Base-by-base conservation (phyloP, 2,113 vertebrate genomes). In the Varanus komodoensis region DNA sequence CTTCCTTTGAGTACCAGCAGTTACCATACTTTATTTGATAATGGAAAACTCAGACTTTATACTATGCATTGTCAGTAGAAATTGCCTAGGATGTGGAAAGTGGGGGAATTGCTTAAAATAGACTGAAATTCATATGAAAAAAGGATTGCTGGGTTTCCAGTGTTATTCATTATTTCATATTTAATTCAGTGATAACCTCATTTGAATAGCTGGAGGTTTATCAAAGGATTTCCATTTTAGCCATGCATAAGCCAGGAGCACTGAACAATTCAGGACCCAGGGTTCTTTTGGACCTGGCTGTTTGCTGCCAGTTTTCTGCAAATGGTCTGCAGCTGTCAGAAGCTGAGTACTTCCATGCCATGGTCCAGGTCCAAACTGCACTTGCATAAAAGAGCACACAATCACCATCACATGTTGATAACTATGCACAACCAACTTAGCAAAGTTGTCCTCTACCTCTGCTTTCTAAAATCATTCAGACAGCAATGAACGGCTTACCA, bases 271-370 rank as follows among this genome's bases (percentile, higher is more conserved):
- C 92, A 93, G 67, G 27, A 17, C 8, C 91, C 86, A 21, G 8
- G 8, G 1, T 64, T 54, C 78, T 91, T 1, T 85, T 90, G 57
- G 64, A 8, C 89, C 79, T 91, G 85, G 71, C n/a, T 48, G 69
- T 68, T 91, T 54, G 91, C 91, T 95, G 91, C 92, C 81, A 92
- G 67, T 89, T 93, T 80, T 52, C 6, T 87, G 87, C 89, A 89
- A 93, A 94, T 93, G 67, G 83, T 77, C 91, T 94, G 91, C 88
- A 90, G 92, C 95, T 91, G 73, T 87, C 82, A 52, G 89, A 85
- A 86, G 82, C 69, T 2, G 5, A 87, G 64, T 52, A n/a, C 74
- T 54, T 25, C 12, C 21, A 77, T 71, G 54, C 50, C 19, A 83
- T 48, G 21, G 25, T 25, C 48, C 21, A 12, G 57, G 29, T 79